Evolutionary conservation across 2,888 invertebrate species (phyloP).

Genomic region (Chrysotoxum bicinctum): DNA sequence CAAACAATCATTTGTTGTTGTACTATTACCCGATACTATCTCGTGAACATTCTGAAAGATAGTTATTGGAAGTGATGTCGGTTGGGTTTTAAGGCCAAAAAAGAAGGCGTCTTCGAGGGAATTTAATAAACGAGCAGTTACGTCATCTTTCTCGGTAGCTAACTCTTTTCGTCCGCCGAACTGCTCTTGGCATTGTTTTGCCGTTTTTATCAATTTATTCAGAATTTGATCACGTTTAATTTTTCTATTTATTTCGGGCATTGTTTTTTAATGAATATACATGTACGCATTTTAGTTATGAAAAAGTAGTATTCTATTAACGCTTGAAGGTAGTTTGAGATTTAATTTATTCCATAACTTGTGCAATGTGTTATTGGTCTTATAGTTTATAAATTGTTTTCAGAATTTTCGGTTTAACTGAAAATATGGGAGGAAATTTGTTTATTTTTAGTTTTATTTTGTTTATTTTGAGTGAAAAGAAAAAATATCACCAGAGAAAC

Average conservation of each 20-base stretch:
- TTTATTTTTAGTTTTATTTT: background rate
- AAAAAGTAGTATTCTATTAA: background rate
- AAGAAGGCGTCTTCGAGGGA: constrained; percentile 89
- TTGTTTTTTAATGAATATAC: background rate
- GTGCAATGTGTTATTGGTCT: background rate
- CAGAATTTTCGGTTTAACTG: background rate
- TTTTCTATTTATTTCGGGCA: constrained; percentile 45
- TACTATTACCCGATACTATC: constrained; percentile 84
- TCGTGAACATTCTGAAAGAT: constrained; percentile 88
- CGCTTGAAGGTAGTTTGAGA: background rate
- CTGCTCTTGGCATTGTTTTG: constrained; percentile 86
- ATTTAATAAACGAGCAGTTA: constrained; percentile 84
- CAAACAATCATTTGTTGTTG: constrained; percentile 80
- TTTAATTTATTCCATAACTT: background rate
- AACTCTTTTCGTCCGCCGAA: constrained; percentile 94
- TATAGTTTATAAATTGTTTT: background rate
- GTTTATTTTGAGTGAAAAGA: background rate
- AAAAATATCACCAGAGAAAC: background rate
- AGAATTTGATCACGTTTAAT: constrained; percentile 77
- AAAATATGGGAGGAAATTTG: background rate
- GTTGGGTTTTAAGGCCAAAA: constrained; percentile 88
- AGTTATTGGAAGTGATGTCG: constrained; percentile 79
- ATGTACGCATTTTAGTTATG: background rate
- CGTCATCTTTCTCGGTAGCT: constrained; percentile 92
- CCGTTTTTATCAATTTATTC: constrained; percentile 77